Percentiles rank a stretch among this genome's conserved stretches.
These are phyloP conservation scores for Orestias chungarensis DNA, from an alignment of 2,797 vertebrate species.

Conservation along the genomic window DNA sequence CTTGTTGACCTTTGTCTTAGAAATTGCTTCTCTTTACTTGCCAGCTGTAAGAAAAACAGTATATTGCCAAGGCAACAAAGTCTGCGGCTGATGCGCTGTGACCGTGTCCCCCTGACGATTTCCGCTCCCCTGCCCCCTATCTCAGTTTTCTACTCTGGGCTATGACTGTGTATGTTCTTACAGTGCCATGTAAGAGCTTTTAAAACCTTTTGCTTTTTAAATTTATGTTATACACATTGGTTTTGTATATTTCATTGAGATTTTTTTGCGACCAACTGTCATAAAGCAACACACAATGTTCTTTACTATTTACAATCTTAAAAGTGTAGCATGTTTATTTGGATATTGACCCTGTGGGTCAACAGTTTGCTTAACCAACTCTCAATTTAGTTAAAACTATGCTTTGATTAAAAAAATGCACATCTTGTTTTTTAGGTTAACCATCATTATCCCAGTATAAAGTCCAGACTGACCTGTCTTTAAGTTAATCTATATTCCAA, in stretches of 20 bases:
- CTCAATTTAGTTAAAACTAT: no score
- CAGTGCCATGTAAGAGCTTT: background rate
- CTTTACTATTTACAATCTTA: background rate
- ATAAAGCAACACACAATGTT: background rate
- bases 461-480: background rate
- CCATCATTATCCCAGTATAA: background rate
- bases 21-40: constrained; percentile 65
- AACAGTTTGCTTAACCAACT: no score
- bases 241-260: no score
- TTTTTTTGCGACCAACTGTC: background rate
- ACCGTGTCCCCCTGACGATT: constrained; percentile 57
- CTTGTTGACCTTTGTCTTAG: constrained; percentile 78
- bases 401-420: no score
- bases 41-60: constrained; percentile 60
- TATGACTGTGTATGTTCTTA: constrained; percentile 18
- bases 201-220: background rate
- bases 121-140: constrained; percentile 41
- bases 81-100: constrained; percentile 62
- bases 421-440: no score
- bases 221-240: background rate
- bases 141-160: constrained; percentile 39
- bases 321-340: background rate
- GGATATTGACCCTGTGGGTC: no score
- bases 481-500: background rate
- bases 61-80: constrained; percentile 69